Evolutionary conservation across 1,140 invertebrate genomes (phyloP).

Genomic region (Brachionus paranguensis): DNA sequence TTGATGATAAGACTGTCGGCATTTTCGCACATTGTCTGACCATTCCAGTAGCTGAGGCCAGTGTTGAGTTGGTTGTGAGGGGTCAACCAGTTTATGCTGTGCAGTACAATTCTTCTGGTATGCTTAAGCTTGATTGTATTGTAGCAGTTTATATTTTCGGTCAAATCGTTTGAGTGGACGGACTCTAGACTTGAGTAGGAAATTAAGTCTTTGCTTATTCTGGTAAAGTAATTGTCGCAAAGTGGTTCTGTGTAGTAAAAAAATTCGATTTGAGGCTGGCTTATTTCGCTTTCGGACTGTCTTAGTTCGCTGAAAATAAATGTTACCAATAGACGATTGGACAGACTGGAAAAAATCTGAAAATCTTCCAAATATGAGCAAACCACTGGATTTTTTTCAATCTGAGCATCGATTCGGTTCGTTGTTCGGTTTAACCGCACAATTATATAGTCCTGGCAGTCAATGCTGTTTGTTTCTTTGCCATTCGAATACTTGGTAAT

Average conservation of each 20-base stretch:
- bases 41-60: background rate
- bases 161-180: background rate
- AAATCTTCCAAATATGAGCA: background rate
- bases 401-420: slow-evolving; percentile 10
- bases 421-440: background rate
- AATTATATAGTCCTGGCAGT: background rate
- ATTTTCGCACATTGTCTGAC: background rate
- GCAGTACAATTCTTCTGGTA: background rate
- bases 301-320: background rate
- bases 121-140: slow-evolving; percentile 5
- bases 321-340: background rate
- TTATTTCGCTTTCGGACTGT: background rate
- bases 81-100: slow-evolving; percentile 16
- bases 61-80: background rate
- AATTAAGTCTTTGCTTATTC: background rate
- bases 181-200: background rate
- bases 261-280: slow-evolving; percentile 6
- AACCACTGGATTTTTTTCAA: slow-evolving; percentile 17
- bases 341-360: background rate
- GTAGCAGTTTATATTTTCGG: background rate
- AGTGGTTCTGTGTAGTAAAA: slow-evolving; percentile 16
- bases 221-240: background rate
- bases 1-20: background rate
- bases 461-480: background rate
- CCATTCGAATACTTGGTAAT: slow-evolving; percentile 19